These are phyloP conservation scores for Salminus brasiliensis DNA, from an alignment of 2,113 vertebrate species.

Conservation along the genomic window DNA sequence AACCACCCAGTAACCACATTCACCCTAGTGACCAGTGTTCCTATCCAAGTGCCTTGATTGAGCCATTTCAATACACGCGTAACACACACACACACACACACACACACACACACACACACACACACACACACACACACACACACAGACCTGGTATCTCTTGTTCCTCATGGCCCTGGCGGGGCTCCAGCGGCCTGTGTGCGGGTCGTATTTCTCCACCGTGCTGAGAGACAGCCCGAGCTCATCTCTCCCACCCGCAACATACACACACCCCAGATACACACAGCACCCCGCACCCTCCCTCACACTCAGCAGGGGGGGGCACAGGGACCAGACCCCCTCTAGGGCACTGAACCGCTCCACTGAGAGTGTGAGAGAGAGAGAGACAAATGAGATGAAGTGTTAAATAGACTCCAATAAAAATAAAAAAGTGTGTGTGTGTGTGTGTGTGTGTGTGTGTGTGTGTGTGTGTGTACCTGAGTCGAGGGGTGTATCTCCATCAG, in stretches of 20 bases:
- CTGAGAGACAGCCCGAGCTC: conserved; percentile 52
- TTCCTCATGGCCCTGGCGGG: conserved; percentile 53
- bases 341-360: conserved; percentile 48
- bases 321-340: conserved; percentile 55
- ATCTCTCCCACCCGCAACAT: conserved; percentile 56
- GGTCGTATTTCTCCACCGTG: conserved; percentile 55
- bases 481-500: conserved; percentile 53
- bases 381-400: background rate
- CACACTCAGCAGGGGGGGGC: conserved; percentile 37
- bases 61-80: too few species aligned
- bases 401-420: background rate
- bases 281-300: conserved; percentile 54
- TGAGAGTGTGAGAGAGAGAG: background rate
- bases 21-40: too few species aligned
- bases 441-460: background rate
- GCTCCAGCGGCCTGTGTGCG: conserved; percentile 47
- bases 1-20: too few species aligned
- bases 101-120: too few species aligned
- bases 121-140: conserved; percentile 35
- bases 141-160: conserved; percentile 44
- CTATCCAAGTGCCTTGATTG: too few species aligned
- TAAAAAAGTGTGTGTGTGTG: background rate
- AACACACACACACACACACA: too few species aligned
- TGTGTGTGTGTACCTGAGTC: conserved; percentile 45
- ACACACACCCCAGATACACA: conserved; percentile 50